These are phyloP conservation scores for Bothrops jararaca DNA, from an alignment of 2,113 vertebrate species.

Conservation along the genomic window DNA sequence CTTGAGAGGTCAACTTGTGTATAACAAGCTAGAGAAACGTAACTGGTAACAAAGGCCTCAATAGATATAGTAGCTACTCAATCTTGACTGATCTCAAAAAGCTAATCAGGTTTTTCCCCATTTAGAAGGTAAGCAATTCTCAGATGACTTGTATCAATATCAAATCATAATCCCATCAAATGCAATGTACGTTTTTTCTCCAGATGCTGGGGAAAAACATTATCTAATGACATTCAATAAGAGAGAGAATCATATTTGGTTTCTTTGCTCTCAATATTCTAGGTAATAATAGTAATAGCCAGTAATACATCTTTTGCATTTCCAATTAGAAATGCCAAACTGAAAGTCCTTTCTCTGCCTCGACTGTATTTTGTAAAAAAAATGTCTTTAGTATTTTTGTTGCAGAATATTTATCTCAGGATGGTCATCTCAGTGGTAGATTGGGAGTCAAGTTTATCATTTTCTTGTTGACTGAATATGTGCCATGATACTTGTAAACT, in stretches of 20 bases:
- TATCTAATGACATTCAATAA: background rate
- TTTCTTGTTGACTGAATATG: background rate
- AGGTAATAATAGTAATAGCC: background rate
- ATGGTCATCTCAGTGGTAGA: background rate
- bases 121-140: background rate
- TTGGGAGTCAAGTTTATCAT: background rate
- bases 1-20: background rate
- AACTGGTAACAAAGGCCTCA: background rate
- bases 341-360: background rate
- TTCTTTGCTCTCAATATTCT: background rate
- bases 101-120: background rate
- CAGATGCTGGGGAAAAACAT: background rate
- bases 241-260: background rate
- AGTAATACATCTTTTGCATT: background rate
- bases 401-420: background rate
- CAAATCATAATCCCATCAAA: background rate
- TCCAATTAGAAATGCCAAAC: background rate
- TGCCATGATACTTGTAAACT: background rate
- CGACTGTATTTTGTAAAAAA: background rate
- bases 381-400: background rate
- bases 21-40: background rate
- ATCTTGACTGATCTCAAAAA: background rate
- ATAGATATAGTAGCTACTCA: background rate
- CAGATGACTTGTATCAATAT: background rate
- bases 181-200: background rate